Conservation (phyloP, 1,140 invertebrate species). For the Heterodera schachtii region DNA sequence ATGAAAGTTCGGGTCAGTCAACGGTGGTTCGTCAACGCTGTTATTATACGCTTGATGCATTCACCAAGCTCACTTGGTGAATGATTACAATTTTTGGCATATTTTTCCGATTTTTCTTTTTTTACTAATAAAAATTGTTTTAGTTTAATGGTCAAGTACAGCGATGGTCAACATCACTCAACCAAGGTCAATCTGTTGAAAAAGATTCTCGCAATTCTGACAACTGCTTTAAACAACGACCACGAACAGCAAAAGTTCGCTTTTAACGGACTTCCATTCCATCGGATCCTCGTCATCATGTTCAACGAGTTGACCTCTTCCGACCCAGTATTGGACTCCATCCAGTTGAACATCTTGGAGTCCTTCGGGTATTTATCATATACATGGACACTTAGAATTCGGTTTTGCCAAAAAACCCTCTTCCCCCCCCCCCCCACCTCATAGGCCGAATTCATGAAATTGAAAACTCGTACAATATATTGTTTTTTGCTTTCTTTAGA, state of each 20-base stretch:
- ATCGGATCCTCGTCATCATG: constrained; percentile 93
- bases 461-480: too few species aligned
- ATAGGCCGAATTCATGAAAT: too few species aligned
- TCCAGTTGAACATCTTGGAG: constrained; percentile 79
- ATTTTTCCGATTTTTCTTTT: neutral
- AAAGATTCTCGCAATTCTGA: constrained; percentile 90
- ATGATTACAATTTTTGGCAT: neutral
- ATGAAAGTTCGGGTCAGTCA: constrained; percentile 71
- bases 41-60: constrained; percentile 81
- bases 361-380: constrained; percentile 68
- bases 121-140: constrained; percentile 68
- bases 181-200: constrained; percentile 95
- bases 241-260: constrained; percentile 82
- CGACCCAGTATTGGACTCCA: constrained; percentile 86
- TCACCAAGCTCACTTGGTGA: constrained; percentile 60
- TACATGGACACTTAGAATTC: too few species aligned
- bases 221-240: constrained; percentile 89
- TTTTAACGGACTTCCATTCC: constrained; percentile 95
- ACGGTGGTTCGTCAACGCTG: constrained; percentile 80
- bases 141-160: constrained; percentile 90
- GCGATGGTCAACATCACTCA: constrained; percentile 76
- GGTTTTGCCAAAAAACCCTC: too few species aligned
- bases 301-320: constrained; percentile 92
- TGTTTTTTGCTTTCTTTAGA: too few species aligned
- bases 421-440: too few species aligned